Evolutionary conservation across 2,888 invertebrate species (phyloP), one percentile per base, ranked within the genome.

Genomic region (Falcaria lacertinaria): DNA sequence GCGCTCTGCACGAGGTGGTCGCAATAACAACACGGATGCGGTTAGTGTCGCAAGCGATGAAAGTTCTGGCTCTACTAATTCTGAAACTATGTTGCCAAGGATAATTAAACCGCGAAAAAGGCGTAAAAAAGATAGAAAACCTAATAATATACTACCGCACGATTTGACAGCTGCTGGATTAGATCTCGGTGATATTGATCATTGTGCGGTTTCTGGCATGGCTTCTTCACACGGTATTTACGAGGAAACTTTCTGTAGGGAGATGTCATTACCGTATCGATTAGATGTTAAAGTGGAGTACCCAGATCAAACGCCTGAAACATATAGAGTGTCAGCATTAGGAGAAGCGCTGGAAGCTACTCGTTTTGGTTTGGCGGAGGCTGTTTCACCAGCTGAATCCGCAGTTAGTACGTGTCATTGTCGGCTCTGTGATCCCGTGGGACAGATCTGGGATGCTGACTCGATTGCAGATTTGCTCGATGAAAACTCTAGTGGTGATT

Each of bases 21-120:
- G 89, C 50, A 79, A 79, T 71, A 88, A 90, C 60, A 91, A 90
- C 73, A 91, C 92, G 75, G 94, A 94, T 79, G 91, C 93, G 60
- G 87, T 93, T 66, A 94, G 94, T 82, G 93, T 94, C 60, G 92
- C 93, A 47, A 94, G 94, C 80, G 94, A 94, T 77, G 94, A 94
- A 84, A 94, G 94, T 82, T 93, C 93, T 59, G 92, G 92, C 45
- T 90, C 89, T 35, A 85, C 82, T 35, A 89, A 90, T 64, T 89
- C 93, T 7, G 95, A 95, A 71, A 94, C 94, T 54, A 94, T 94
- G 83, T 85, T 96, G 69, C 96, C 96, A 53, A 91, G 97, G 60
- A 96, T 97, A 53, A 96, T 97, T 65, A 97, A 97, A 78, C 96
- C 96, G 4, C 90, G 97, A 39, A 97, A 97, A 75, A 91, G 97